Percentiles rank a stretch among this genome's conserved stretches.
Conservation (phyloP, 2,113 vertebrate genomes). For the Tringa solitaria region DNA sequence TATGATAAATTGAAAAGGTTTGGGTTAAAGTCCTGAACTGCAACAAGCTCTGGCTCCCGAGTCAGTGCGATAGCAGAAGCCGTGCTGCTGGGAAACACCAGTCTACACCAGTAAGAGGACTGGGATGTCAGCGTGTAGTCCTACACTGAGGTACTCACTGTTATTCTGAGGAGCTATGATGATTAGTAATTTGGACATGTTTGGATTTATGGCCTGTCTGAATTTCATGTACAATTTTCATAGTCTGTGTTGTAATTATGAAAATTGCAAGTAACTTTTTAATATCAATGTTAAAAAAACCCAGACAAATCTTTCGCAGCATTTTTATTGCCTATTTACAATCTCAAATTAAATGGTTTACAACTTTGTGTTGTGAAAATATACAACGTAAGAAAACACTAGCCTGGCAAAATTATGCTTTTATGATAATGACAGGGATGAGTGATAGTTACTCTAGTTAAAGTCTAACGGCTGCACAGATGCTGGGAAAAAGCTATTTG, state of each 20-base stretch:
- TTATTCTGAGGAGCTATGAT: neutral
- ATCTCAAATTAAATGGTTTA: conserved; percentile 54
- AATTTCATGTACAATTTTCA: neutral
- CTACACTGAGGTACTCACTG: neutral
- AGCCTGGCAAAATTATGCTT: conserved; percentile 50
- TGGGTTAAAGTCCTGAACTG: neutral
- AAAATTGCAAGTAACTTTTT: conserved; percentile 48
- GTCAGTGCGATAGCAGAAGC: neutral
- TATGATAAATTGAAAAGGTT: neutral
- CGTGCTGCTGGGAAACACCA: neutral
- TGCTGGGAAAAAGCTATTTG: neutral
- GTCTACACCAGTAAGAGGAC: neutral
- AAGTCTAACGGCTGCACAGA: conserved; percentile 26
- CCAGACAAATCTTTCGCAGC: neutral
- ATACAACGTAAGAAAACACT: conserved; percentile 30
- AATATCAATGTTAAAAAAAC: neutral
- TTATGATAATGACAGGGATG: conserved; percentile 44
- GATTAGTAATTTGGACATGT: neutral
- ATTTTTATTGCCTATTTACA: conserved; percentile 49
- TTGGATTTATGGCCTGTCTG: neutral
- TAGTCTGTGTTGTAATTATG: conserved; percentile 11
- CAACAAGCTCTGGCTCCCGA: neutral
- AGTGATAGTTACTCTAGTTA: conserved; percentile 35
- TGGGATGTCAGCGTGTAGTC: neutral
- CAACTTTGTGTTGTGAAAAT: conserved; percentile 25